A percentile compares a stretch with the other conserved stretches of the same genome.
phyloP scores from a whole-genome alignment of 1,140 invertebrate species.

The Rhagoletis zephyria region DNA sequence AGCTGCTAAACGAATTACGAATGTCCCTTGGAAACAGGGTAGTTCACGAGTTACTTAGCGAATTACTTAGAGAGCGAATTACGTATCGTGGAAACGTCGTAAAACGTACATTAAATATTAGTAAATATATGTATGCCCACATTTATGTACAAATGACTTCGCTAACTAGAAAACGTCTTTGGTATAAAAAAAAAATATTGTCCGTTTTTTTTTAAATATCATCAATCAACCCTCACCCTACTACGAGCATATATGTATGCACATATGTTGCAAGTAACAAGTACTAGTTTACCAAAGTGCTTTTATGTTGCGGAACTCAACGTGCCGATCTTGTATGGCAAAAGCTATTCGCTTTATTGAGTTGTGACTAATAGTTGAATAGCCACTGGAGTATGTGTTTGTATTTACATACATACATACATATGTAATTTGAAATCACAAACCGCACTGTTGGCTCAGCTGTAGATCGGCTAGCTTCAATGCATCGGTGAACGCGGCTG shows the following conservation, averaged over 20 bases:
- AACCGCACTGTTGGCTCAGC: background rate
- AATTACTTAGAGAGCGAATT: too few species aligned
- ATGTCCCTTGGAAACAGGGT: too few species aligned
- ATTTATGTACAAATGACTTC: too few species aligned
- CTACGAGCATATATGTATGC: background rate
- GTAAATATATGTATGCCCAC: too few species aligned
- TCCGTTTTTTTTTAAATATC: background rate
- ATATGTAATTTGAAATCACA: background rate
- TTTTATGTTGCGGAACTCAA: slow-evolving; percentile 22
- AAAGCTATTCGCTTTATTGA: background rate
- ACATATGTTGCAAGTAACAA: too few species aligned
- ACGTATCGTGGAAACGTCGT: too few species aligned
- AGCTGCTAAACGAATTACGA: too few species aligned
- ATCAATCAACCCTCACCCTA: background rate
- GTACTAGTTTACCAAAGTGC: background rate
- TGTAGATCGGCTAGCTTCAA: slow-evolving; percentile 29
- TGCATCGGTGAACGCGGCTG: slow-evolving; percentile 39
- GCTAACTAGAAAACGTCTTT: too few species aligned
- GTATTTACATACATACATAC: background rate
- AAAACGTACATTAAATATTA: too few species aligned
- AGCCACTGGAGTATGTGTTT: background rate
- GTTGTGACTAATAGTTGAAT: background rate
- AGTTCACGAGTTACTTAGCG: too few species aligned
- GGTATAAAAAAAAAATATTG: too few species aligned
- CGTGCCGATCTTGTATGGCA: background rate